Percentiles rank a stretch among this genome's conserved stretches.
These are phyloP conservation scores for Melopsittacus undulatus DNA, from an alignment of 2,797 vertebrate genomes.

Conservation along the genomic window DNA sequence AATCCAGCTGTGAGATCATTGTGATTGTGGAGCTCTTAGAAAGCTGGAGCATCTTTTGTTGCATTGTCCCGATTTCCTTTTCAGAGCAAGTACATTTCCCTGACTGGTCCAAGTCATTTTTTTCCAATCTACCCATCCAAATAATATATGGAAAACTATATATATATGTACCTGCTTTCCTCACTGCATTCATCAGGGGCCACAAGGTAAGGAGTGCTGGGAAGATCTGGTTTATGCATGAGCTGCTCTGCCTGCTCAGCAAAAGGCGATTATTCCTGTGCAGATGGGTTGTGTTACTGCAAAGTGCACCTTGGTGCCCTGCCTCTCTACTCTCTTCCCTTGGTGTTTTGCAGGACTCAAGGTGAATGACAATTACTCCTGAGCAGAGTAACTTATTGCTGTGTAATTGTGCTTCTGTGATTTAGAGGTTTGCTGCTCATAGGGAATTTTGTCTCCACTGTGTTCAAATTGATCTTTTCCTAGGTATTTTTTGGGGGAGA, in stretches of 20 bases:
- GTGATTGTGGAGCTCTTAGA: background rate
- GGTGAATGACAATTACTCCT: background rate
- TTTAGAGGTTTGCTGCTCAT: background rate
- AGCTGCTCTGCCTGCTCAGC: conserved; percentile 47
- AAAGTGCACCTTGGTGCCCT: background rate
- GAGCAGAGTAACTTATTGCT: background rate
- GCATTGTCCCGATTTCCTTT: background rate
- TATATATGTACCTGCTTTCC: background rate
- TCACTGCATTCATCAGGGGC: background rate
- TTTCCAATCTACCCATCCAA: background rate
- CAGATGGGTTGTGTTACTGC: background rate
- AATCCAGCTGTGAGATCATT: background rate
- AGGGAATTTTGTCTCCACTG: background rate
- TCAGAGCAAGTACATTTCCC: background rate
- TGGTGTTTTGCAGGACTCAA: background rate
- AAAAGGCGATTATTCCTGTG: conserved; percentile 17
- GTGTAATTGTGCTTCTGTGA: background rate
- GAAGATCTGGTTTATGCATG: conserved; percentile 29
- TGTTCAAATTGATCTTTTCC: background rate
- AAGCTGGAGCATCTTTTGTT: background rate
- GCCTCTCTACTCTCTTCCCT: background rate
- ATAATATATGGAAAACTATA: background rate
- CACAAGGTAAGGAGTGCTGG: background rate
- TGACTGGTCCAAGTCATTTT: background rate
- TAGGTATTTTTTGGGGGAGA: background rate